Percentiles rank a stretch among this genome's conserved stretches.
These are phyloP conservation scores for Oncopodura yosiiana DNA, from an alignment of 1,140 invertebrate species.

Conservation along the genomic window DNA sequence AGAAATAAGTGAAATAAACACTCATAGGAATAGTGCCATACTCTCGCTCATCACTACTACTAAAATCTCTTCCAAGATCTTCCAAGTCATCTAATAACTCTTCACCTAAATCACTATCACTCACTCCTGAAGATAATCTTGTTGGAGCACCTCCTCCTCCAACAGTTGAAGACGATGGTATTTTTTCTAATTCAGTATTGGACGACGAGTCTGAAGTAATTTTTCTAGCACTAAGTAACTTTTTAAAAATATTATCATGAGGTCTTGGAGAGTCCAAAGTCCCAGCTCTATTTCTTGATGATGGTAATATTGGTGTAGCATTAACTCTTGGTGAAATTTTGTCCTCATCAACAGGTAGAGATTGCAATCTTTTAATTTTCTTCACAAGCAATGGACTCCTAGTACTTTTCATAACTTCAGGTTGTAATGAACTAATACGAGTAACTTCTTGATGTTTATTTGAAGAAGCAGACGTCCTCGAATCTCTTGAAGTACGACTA, in stretches of 20 bases:
- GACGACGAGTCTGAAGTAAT: background rate
- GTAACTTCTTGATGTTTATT: slow-evolving; percentile 20
- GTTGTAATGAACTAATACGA: slow-evolving; percentile 31
- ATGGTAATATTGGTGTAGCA: slow-evolving; percentile 11
- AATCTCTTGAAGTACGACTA: slow-evolving; percentile 25
- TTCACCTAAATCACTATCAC: slow-evolving; percentile 16
- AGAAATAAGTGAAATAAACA: slow-evolving; percentile 55
- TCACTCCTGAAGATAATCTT: slow-evolving; percentile 23
- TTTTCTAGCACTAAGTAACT: slow-evolving; percentile 8
- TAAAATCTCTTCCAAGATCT: slow-evolving; percentile 14
- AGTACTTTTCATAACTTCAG: slow-evolving; percentile 2
- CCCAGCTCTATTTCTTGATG: slow-evolving; percentile 8
- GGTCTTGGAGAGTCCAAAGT: slow-evolving; percentile 13
- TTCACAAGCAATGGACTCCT: slow-evolving; percentile 9
- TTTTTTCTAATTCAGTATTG: slow-evolving; percentile 13
- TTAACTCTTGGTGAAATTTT: background rate
- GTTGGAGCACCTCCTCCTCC: slow-evolving; percentile 17
- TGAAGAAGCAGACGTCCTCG: slow-evolving; percentile 28
- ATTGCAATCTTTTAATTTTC: slow-evolving; percentile 24
- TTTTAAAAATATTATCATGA: slow-evolving; percentile 11
- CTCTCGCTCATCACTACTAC: slow-evolving; percentile 50
- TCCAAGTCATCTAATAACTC: slow-evolving; percentile 16
- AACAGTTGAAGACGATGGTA: background rate
- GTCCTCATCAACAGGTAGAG: slow-evolving; percentile 25
- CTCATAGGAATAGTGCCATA: slow-evolving; percentile 51